phyloP scores from a whole-genome alignment of 2,113 vertebrate genomes.

The Epinephelus lanceolatus region DNA sequence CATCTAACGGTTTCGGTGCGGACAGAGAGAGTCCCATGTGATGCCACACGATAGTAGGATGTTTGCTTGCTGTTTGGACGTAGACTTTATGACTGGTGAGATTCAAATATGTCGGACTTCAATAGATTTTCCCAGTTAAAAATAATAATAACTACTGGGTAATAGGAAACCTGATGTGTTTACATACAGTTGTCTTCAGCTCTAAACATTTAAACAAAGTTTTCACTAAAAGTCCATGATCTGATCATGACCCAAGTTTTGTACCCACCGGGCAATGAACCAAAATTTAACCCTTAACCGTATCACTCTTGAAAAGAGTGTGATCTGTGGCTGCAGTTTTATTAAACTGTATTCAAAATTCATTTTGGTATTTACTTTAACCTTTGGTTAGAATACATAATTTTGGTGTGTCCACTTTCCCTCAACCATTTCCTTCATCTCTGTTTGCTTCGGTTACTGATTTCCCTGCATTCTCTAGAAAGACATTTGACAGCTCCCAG shows the following conservation, averaged over 20 bases:
- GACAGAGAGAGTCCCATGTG: too few relatives aligned
- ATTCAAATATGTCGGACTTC: too few relatives aligned
- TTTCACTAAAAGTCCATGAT: not conserved
- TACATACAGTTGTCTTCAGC: not conserved
- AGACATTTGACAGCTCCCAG: constrained; percentile 10
- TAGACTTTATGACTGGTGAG: too few relatives aligned
- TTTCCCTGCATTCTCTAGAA: not conserved
- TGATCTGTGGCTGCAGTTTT: not conserved
- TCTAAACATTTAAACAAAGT: not conserved
- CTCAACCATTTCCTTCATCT: not conserved
- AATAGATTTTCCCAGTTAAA: too few relatives aligned
- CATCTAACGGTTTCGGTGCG: too few relatives aligned
- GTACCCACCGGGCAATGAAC: not conserved
- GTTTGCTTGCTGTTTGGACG: too few relatives aligned
- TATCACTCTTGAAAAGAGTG: not conserved
- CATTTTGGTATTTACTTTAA: not conserved
- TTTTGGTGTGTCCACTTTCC: not conserved
- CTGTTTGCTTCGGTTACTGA: not conserved
- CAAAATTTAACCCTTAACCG: not conserved
- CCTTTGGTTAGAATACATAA: not conserved
- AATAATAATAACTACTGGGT: too few relatives aligned
- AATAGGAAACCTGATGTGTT: not conserved
- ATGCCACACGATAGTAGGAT: too few relatives aligned
- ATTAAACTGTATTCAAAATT: too few relatives aligned
- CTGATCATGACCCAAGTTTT: constrained; percentile 5